These are phyloP conservation scores for Trichogramma pretiosum DNA, from an alignment of 1,140 invertebrate genomes.

Conservation along the genomic window DNA sequence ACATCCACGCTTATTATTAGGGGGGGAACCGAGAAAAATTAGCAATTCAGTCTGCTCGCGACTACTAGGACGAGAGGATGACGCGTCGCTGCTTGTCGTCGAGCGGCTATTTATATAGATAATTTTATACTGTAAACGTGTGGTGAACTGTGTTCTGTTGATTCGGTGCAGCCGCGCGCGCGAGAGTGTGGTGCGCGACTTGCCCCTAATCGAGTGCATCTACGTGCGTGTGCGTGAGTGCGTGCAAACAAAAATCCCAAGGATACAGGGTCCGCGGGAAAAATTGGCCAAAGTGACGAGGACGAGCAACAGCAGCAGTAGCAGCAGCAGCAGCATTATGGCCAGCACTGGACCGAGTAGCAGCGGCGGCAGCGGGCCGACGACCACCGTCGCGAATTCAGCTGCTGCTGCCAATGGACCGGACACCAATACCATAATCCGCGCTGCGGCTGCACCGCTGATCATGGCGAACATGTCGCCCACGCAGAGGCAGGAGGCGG, in stretches of 20 bases:
- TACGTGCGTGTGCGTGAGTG: too few species aligned
- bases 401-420: conserved; percentile 21
- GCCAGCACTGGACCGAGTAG: conserved; percentile 2
- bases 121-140: too few species aligned
- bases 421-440: conserved; percentile 13
- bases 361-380: too few species aligned
- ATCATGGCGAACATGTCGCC: not conserved
- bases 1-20: not conserved
- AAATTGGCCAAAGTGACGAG: not conserved
- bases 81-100: too few species aligned
- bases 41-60: too few species aligned
- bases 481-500: conserved; percentile 4
- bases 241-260: too few species aligned
- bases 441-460: not conserved
- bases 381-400: conserved; percentile 19
- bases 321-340: not conserved
- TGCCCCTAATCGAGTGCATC: too few species aligned
- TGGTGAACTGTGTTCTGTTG: too few species aligned
- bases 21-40: too few species aligned
- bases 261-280: not conserved
- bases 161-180: not conserved
- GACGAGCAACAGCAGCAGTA: not conserved
- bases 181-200: too few species aligned
- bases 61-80: too few species aligned
- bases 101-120: too few species aligned